These are phyloP conservation scores for Pinna nobilis DNA, from an alignment of 1,140 invertebrate species.

Conservation along the genomic window DNA sequence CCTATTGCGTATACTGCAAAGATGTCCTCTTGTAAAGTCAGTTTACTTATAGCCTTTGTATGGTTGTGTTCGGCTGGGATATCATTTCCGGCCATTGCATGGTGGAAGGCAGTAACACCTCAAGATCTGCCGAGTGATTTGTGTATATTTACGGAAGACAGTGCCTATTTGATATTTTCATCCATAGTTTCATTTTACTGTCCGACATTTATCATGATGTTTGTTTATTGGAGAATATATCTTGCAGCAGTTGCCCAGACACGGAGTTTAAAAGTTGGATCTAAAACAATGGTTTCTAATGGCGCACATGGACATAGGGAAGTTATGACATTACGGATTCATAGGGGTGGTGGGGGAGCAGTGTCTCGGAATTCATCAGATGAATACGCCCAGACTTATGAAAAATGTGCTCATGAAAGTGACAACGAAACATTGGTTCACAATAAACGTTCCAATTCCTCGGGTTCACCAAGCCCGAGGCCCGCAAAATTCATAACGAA, in stretches of 20 bases:
- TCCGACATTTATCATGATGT: slow-evolving; percentile 76
- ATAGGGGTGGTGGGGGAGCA: slow-evolving; percentile 55
- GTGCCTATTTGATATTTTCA: slow-evolving; percentile 75
- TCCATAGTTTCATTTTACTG: slow-evolving; percentile 77
- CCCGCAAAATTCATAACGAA: slow-evolving; percentile 67
- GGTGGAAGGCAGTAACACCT: slow-evolving; percentile 81
- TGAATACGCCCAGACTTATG: slow-evolving; percentile 36
- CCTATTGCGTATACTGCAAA: slow-evolving; percentile 98
- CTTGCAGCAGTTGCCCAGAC: slow-evolving; percentile 65
- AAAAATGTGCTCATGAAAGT: slow-evolving; percentile 28
- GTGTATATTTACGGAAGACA: slow-evolving; percentile 75
- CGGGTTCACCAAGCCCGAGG: slow-evolving; percentile 31
- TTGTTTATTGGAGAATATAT: slow-evolving; percentile 75
- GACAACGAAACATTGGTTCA: slow-evolving; percentile 18
- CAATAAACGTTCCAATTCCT: slow-evolving; percentile 32
- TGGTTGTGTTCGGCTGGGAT: slow-evolving; percentile 94
- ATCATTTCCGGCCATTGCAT: slow-evolving; percentile 95
- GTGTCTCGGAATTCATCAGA: slow-evolving; percentile 30
- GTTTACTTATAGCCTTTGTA: slow-evolving; percentile 92
- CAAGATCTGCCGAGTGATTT: slow-evolving; percentile 44
- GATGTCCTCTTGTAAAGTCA: slow-evolving; percentile 79
- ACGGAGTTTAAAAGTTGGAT: slow-evolving; percentile 63
- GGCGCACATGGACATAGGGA: slow-evolving; percentile 58
- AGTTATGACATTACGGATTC: slow-evolving; percentile 69
- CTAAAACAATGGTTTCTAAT: slow-evolving; percentile 59